These are phyloP conservation scores for Gobionotothen gibberifrons DNA, from an alignment of 2,797 vertebrate species.

Conservation along the genomic window DNA sequence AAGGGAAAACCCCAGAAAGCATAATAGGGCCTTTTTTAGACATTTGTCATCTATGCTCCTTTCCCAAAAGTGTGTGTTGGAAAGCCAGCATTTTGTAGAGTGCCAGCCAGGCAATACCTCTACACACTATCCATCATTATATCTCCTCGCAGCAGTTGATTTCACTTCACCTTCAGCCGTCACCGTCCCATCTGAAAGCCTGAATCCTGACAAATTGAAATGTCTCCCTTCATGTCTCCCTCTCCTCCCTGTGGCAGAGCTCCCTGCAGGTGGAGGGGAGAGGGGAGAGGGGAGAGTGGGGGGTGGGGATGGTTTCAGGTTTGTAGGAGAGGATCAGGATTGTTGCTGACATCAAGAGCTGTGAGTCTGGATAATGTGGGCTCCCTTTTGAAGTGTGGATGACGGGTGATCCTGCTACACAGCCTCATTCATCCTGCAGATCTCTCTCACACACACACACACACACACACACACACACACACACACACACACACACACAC, in stretches of 20 bases:
- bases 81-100: neutral
- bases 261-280: slow-evolving; percentile 9
- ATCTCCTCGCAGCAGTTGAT: neutral
- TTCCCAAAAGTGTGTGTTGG: accelerated
- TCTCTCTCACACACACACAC: slow-evolving; percentile 36
- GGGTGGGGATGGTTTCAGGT: neutral
- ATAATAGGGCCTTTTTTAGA: neutral
- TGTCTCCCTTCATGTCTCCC: neutral
- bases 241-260: slow-evolving; percentile 15
- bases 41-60: neutral
- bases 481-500: slow-evolving; percentile 17
- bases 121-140: neutral
- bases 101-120: neutral
- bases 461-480: slow-evolving; percentile 17
- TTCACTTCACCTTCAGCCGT: neutral
- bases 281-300: neutral
- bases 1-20: too few species aligned
- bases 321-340: slow-evolving; percentile 42
- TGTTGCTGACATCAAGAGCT: slow-evolving; percentile 57
- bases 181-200: neutral
- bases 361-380: slow-evolving; percentile 55
- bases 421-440: slow-evolving; percentile 54
- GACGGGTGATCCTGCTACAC: slow-evolving; percentile 60
- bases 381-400: slow-evolving; percentile 60
- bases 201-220: slow-evolving; percentile 34